Evolutionary conservation across 2,113 vertebrate species (phyloP).

Genomic region (Cyprichromis sp.): DNA sequence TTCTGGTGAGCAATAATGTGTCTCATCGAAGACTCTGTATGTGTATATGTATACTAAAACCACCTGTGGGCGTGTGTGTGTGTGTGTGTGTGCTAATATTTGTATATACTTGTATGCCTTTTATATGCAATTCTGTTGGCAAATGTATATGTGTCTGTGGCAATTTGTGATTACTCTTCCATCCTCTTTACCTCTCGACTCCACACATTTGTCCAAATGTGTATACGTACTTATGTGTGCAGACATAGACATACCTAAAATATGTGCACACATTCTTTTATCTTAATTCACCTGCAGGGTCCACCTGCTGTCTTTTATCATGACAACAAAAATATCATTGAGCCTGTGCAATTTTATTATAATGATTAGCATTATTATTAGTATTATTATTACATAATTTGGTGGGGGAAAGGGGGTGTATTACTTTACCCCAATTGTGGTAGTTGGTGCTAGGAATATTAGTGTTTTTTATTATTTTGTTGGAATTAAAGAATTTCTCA

Average conservation of each 20-base stretch:
- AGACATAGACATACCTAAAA: not conserved
- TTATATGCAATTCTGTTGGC: not conserved
- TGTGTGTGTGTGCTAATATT: not conserved
- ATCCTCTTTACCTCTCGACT: not conserved
- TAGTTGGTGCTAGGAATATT: not conserved
- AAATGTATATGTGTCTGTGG: constrained; percentile 13
- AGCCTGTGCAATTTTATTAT: not conserved
- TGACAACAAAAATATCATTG: not conserved
- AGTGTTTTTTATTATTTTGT: not conserved
- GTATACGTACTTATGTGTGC: not conserved
- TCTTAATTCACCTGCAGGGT: not conserved
- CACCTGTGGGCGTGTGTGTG: not conserved
- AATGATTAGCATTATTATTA: not conserved
- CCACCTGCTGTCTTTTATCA: not conserved
- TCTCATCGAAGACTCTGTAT: not conserved
- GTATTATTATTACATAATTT: not conserved
- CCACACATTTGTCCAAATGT: not conserved
- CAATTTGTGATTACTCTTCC: constrained; percentile 1
- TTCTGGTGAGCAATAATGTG: not conserved
- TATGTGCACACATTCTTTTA: not conserved
- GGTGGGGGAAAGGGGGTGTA: not conserved
- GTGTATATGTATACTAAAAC: not conserved
- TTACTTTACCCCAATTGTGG: not conserved
- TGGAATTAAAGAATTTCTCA: not conserved
- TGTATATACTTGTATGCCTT: not conserved